Evolutionary conservation across 2,888 invertebrate species (phyloP), one percentile per base, ranked within the genome.

Genomic region (Phasia obesa): DNA sequence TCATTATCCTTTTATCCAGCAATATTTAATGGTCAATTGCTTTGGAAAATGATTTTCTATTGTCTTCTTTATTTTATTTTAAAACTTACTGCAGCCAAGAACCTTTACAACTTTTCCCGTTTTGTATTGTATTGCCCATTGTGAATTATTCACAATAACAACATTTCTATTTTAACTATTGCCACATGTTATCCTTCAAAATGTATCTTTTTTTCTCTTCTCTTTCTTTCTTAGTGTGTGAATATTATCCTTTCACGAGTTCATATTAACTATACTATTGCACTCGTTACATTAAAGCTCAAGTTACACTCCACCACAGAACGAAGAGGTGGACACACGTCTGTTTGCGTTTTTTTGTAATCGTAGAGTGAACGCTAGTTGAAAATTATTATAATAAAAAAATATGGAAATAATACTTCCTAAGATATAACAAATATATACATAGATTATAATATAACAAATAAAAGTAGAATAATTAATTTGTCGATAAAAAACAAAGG

Each of bases 321-420:
- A 85, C 82, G 79, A 84, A 84, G 85, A 86, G 86, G 86, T 86
- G 85, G 84, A 83, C 84, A 83, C 85, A 85, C 85, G 84, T 83
- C 75, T 79, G 21, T 74, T 81, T 76, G 79, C 79, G 79, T 83
- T 83, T 79, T 81, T 83, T 77, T 77, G 67, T 83, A 83, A 76
- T 75, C 65, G 75, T 83, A 83, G 79, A 80, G 53, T 69, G 53
- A 83, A 83, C 60, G 67, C 59, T 83, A 79, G 75, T 79, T 79
- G 55, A 71, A 76, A 70, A 77, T 60, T 62, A 83, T 67, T 79
- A 75, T 74, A 64, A 67, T 53, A 64, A 73, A 70, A 67, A 73
- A 31, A 15, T 69, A 49, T 44, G 21, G 17, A 55, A 71, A 67
- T 62, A 67, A 27, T 25, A 51, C 21, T 51, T 51, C 31, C 57